Evolutionary conservation across 2,797 vertebrate species (phyloP).

Genomic region (Picus viridis): DNA sequence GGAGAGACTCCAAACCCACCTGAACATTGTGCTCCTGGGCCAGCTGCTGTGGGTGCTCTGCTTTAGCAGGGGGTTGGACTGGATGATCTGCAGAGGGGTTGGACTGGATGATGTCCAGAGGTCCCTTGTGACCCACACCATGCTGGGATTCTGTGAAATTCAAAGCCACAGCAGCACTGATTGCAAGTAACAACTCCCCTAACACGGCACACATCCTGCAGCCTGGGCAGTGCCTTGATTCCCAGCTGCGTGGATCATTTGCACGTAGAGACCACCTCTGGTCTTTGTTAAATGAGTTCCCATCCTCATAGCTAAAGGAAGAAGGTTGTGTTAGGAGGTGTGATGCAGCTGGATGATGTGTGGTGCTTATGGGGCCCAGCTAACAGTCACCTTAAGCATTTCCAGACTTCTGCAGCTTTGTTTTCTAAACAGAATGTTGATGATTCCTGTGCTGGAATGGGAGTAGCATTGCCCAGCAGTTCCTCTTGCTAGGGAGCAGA

Average conservation of each 20-base stretch:
- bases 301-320: neutral
- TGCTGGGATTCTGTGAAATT: no score
- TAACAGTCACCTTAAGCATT: neutral
- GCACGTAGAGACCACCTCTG: accelerated
- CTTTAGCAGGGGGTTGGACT: no score
- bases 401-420: neutral
- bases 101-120: no score
- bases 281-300: neutral
- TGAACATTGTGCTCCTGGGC: no score
- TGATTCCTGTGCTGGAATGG: neutral
- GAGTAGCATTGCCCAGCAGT: neutral
- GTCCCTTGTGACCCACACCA: no score
- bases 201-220: accelerated
- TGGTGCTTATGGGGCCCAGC: no score
- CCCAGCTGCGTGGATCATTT: neutral
- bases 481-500: neutral
- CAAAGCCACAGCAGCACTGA: neutral
- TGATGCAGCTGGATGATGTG: neutral
- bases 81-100: no score
- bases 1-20: no score
- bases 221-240: neutral
- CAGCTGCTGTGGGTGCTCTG: no score
- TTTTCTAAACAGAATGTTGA: neutral
- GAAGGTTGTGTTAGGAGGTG: neutral
- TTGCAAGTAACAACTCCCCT: accelerated